Base-by-base conservation (phyloP, 2,888 invertebrate species). In the Ormyrus nitidulus region DNA sequence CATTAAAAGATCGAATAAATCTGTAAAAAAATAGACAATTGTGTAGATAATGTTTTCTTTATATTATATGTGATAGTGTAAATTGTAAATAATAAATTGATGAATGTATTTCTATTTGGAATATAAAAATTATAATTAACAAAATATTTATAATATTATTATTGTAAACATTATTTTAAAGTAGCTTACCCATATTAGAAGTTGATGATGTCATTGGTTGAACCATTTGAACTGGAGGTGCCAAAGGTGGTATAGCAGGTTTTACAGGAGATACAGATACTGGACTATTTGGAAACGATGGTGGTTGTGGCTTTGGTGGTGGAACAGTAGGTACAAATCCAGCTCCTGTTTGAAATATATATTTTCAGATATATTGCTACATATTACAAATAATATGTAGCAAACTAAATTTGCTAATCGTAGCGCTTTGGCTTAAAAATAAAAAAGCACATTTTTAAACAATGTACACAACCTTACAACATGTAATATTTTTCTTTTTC, bases 201-300 rank as follows among this genome's bases (percentile, higher is more conserved):
- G 83, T 74, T 70, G 88, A 77, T 49, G 84, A 69, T 56, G 84
- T 66, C 81, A 85, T 85, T 58, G 86, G 77, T 51, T 86, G 86
- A 8, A 87, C 83, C 54, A 86, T 81, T 77, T 87, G 88, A 69
- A 86, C 79, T 73, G 85, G 82, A 34, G 87, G 86, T 34, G 75
- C 79, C 19, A 84, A 70, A 59, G 85, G 66, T 58, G 84, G 80
- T 76, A 85, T 83, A 9, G 84, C 71, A 51, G 86, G 84, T 58
- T 83, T 82, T 13, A 83, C 81, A 53, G 84, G 84, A n/a, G 87
- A 86, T 77, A 86, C 86, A 73, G 85, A 83, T 59, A 81, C 81
- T 78, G 90, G 90, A 83, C 90, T 90, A 76, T 88, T 92, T 83
- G 91, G 92, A 84, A 92, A 91, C 19, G 92, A 91, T 76, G 92